Conservation (phyloP, 2,113 vertebrate genomes). For the Anoura caudifer region DNA sequence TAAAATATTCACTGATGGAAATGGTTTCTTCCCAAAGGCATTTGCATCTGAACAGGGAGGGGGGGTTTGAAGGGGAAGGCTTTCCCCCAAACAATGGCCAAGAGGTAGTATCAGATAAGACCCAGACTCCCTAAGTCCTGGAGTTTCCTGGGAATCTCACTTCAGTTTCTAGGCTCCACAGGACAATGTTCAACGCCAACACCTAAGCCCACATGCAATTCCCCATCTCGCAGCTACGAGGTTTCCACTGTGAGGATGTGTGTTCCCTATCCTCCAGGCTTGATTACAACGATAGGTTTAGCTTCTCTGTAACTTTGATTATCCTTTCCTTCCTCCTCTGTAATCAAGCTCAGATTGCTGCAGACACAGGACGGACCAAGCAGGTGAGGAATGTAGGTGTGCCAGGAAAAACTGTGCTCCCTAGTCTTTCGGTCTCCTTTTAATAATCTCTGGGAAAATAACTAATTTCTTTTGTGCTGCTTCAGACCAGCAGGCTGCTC, state of each 20-base stretch:
- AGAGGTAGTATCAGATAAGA: neutral
- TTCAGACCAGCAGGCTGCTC: conserved; percentile 12
- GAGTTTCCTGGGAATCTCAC: neutral
- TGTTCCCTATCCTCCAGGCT: neutral
- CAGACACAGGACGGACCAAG: neutral
- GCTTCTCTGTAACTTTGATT: conserved; percentile 50
- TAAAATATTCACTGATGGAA: neutral
- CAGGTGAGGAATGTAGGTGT: neutral
- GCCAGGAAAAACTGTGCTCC: neutral
- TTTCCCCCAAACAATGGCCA: neutral
- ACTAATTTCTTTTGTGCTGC: neutral
- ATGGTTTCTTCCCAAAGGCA: neutral
- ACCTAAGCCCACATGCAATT: neutral
- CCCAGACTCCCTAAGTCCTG: neutral
- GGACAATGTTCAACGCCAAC: neutral
- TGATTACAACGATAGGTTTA: conserved; percentile 48
- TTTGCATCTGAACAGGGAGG: neutral
- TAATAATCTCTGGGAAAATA: neutral
- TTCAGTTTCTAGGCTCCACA: neutral
- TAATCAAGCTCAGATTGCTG: conserved; percentile 41
- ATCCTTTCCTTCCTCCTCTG: conserved; percentile 31
- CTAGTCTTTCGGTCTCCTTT: neutral
- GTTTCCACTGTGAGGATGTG: neutral
- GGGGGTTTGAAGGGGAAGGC: neutral
- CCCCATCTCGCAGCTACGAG: neutral